A percentile compares a stretch with the other conserved stretches of the same genome.
phyloP scores from a whole-genome alignment of 1,140 invertebrate genomes.

The Drosophila lacteicornis region DNA sequence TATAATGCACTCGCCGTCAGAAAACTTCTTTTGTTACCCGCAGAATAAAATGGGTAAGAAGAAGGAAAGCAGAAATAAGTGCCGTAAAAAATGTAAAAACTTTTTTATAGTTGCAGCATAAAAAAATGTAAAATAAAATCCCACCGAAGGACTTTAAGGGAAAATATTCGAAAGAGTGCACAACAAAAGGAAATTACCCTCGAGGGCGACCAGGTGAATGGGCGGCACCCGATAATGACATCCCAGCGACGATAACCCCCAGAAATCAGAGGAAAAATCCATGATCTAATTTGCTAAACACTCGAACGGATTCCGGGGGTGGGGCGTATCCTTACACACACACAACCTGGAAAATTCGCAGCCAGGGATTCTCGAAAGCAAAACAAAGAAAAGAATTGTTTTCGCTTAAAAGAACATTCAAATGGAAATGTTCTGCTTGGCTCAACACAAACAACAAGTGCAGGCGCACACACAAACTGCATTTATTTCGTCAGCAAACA shows the following conservation, averaged over 20 bases:
- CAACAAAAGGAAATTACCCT: constrained; percentile 68
- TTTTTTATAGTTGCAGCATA: constrained; percentile 79
- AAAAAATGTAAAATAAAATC: constrained; percentile 79
- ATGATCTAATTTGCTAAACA: constrained; percentile 77
- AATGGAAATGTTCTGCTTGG: constrained; percentile 83
- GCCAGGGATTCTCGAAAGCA: constrained; percentile 59
- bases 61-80: constrained; percentile 61
- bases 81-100: constrained; percentile 81
- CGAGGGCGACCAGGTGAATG: constrained; percentile 40
- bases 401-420: constrained; percentile 83
- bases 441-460: constrained; percentile 82
- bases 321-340: constrained; percentile 12
- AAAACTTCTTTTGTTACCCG: constrained; percentile 68
- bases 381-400: constrained; percentile 83
- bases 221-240: constrained; percentile 67
- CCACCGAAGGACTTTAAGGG: constrained; percentile 41
- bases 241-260: constrained; percentile 45
- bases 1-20: constrained; percentile 72
- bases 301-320: constrained; percentile 27
- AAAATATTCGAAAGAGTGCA: constrained; percentile 56
- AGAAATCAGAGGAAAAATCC: constrained; percentile 68
- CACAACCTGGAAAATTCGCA: constrained; percentile 44
- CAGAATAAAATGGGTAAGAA: constrained; percentile 40
- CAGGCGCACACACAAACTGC: constrained; percentile 77
- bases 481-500: constrained; percentile 81